phyloP scores from a whole-genome alignment of 2,797 vertebrate genomes.

The Nasua narica region DNA sequence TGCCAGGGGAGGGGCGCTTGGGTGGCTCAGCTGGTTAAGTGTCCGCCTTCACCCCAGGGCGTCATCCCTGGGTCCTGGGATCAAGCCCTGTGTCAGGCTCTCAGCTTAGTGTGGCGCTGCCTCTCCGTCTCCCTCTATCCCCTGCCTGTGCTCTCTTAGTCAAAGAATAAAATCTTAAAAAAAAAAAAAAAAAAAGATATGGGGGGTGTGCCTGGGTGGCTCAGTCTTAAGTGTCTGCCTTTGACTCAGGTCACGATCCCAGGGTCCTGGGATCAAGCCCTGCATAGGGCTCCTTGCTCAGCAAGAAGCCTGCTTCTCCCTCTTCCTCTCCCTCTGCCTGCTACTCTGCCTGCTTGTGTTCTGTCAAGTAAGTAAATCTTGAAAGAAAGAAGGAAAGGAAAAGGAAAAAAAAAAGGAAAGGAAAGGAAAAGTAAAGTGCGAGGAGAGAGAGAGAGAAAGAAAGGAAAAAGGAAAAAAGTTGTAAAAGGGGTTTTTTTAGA shows the following conservation, averaged over 20 bases:
- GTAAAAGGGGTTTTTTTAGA: neutral
- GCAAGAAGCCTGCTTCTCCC: neutral
- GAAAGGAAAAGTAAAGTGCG: too few relatives aligned
- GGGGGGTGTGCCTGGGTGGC: too few relatives aligned
- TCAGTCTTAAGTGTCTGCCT: too few relatives aligned
- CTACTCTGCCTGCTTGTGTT: neutral
- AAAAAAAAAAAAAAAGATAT: too few relatives aligned
- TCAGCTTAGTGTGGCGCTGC: too few relatives aligned
- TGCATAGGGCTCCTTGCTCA: neutral
- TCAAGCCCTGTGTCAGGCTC: neutral
- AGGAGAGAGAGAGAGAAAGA: too few relatives aligned
- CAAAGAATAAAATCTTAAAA: too few relatives aligned
- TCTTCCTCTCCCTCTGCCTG: neutral
- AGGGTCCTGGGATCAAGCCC: neutral
- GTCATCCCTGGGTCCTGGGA: neutral
- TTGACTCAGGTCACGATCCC: neutral
- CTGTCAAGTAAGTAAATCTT: neutral
- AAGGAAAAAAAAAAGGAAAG: too few relatives aligned
- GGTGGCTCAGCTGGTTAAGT: neutral
- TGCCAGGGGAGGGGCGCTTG: too few relatives aligned
- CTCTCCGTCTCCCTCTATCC: too few relatives aligned
- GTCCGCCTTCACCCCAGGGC: neutral
- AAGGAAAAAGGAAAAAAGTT: neutral
- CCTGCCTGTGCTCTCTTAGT: too few relatives aligned
- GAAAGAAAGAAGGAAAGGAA: too few relatives aligned